Percentiles rank a stretch among this genome's conserved stretches.
phyloP scores from a whole-genome alignment of 2,797 vertebrate species.

The Enteromius mattozi region DNA sequence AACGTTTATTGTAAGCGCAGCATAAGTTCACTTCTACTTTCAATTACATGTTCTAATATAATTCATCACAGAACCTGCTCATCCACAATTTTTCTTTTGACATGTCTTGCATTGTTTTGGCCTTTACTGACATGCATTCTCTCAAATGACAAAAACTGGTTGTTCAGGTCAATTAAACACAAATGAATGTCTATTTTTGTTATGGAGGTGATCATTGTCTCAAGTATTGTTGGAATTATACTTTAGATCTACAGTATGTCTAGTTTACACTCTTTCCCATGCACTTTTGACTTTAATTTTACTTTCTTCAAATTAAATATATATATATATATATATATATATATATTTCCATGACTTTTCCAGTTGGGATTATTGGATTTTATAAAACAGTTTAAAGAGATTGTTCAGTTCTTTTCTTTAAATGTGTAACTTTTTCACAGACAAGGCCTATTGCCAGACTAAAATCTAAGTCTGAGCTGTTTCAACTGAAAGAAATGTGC shows the following conservation, averaged over 20 bases:
- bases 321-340: neutral
- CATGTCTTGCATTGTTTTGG: neutral
- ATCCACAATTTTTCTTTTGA: neutral
- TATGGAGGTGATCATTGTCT: neutral
- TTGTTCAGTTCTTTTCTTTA: neutral
- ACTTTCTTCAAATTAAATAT: neutral
- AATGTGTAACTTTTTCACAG: no score
- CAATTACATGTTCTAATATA: neutral
- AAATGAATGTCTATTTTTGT: neutral
- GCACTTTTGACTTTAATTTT: neutral
- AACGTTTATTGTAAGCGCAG: neutral
- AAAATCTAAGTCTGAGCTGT: no score
- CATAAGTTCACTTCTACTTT: neutral
- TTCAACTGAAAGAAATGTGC: no score
- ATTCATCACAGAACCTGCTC: neutral
- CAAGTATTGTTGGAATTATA: neutral
- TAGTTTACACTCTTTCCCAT: neutral
- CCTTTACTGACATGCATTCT: neutral
- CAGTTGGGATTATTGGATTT: neutral
- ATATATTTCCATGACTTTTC: neutral
- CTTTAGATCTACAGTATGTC: neutral
- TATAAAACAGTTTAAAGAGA: neutral
- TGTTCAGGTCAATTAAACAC: neutral
- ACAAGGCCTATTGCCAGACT: no score
- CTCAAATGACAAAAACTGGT: constrained; percentile 1